Percentiles rank a stretch among this genome's conserved stretches.
Conservation (phyloP, 2,888 invertebrate genomes). For the Halictus ligatus region DNA sequence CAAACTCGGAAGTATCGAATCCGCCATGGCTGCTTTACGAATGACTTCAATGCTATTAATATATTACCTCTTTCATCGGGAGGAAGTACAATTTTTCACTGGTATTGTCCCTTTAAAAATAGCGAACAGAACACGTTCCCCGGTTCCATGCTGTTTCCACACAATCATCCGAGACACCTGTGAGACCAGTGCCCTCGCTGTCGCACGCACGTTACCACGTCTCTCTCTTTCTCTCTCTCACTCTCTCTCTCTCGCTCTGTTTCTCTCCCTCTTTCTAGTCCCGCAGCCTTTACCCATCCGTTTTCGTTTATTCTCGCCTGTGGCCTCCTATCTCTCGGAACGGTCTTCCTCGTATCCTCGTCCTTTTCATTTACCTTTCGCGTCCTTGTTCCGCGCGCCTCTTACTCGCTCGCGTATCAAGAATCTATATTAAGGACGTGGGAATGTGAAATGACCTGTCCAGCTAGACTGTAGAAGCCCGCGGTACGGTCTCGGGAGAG, state of each 20-base stretch:
- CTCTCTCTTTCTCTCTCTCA: slow-evolving; percentile 17
- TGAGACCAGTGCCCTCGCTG: slow-evolving; percentile 43
- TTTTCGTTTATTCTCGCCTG: slow-evolving; percentile 45
- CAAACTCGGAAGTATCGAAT: not conserved
- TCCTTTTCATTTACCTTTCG: slow-evolving; percentile 41
- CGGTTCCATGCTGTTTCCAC: slow-evolving; percentile 59
- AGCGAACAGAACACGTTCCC: slow-evolving; percentile 39
- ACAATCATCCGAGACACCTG: slow-evolving; percentile 53
- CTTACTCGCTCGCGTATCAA: slow-evolving; percentile 73
- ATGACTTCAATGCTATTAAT: not conserved
- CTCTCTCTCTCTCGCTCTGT: slow-evolving; percentile 11
- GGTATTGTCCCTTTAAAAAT: not conserved
- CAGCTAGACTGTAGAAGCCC: slow-evolving; percentile 59
- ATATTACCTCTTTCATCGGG: slow-evolving; percentile 1
- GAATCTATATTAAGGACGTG: slow-evolving; percentile 82
- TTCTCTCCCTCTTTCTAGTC: not conserved
- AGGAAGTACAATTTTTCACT: slow-evolving; percentile 18
- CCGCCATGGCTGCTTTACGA: not conserved
- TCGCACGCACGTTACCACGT: slow-evolving; percentile 41
- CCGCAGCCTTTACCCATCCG: slow-evolving; percentile 54
- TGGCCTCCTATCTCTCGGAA: slow-evolving; percentile 12
- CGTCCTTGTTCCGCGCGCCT: slow-evolving; percentile 39
- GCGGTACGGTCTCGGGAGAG: slow-evolving; percentile 50
- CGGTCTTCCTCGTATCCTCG: slow-evolving; percentile 34
- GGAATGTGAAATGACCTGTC: slow-evolving; percentile 80